Conservation (phyloP, 2,888 invertebrate genomes). For the Ellobium chinense region DNA sequence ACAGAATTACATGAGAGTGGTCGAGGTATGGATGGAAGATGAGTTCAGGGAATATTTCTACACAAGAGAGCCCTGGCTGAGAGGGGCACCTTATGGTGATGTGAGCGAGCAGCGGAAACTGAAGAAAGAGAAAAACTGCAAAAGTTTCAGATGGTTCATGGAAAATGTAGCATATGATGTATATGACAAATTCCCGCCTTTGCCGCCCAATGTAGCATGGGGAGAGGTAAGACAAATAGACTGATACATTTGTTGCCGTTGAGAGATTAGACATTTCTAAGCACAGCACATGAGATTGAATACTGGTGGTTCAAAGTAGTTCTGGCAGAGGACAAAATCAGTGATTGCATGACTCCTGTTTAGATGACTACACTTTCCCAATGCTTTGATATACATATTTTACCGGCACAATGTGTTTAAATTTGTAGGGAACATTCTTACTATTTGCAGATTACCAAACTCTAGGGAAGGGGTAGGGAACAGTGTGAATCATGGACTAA, state of each 20-base stretch:
- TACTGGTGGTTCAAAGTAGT: too few relatives aligned
- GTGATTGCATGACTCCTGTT: too few relatives aligned
- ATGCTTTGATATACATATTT: too few relatives aligned
- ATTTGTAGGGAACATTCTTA: too few relatives aligned
- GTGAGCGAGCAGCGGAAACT: constrained; percentile 88
- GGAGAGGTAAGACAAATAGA: constrained; percentile 85
- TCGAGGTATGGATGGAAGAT: constrained; percentile 98
- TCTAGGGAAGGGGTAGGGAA: too few relatives aligned
- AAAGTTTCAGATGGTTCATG: constrained; percentile 97
- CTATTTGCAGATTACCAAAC: too few relatives aligned
- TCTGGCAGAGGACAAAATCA: too few relatives aligned
- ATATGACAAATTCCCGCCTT: constrained; percentile 92
- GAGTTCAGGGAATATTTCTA: constrained; percentile 98
- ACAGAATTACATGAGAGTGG: constrained; percentile 94
- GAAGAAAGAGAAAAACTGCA: constrained; percentile 91
- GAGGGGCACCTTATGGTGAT: constrained; percentile 66
- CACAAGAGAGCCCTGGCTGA: constrained; percentile 83
- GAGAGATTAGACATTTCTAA: too few relatives aligned
- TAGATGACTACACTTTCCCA: too few relatives aligned
- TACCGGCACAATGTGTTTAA: too few relatives aligned
- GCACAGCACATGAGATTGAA: too few relatives aligned
- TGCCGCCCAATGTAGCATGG: constrained; percentile 95
- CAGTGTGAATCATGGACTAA: too few relatives aligned
- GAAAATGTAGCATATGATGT: constrained; percentile 95
- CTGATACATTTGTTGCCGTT: not conserved